Percentiles rank a stretch among this genome's conserved stretches.
phyloP scores from a whole-genome alignment of 2,888 invertebrate species.

The Cephonodes hylas region DNA sequence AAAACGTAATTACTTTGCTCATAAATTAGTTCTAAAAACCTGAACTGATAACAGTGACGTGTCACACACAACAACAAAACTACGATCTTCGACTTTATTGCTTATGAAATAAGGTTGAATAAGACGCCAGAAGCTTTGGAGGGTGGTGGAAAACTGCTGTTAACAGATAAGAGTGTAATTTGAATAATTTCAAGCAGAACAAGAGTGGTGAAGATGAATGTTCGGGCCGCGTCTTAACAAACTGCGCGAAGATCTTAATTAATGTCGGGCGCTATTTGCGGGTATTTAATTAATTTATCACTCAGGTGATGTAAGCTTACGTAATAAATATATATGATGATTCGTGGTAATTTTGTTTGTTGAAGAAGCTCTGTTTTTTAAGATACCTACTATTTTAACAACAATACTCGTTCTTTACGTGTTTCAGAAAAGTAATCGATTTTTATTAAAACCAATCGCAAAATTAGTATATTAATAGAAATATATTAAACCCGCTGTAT shows the following conservation, averaged over 20 bases:
- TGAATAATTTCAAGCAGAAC: slow-evolving; percentile 71
- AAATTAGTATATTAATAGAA: too few species aligned
- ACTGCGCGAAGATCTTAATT: slow-evolving; percentile 40
- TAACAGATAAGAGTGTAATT: slow-evolving; percentile 68
- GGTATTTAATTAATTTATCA: slow-evolving; percentile 8
- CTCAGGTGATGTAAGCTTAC: not conserved
- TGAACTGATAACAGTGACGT: slow-evolving; percentile 39
- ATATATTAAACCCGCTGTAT: too few species aligned
- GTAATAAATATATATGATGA: not conserved
- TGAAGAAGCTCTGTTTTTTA: too few species aligned
- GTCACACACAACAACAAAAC: slow-evolving; percentile 17
- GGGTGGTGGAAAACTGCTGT: slow-evolving; percentile 64
- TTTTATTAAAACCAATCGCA: too few species aligned
- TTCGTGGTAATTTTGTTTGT: too few species aligned
- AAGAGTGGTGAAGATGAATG: slow-evolving; percentile 70
- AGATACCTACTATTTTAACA: too few species aligned
- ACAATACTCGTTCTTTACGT: too few species aligned
- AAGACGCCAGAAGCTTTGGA: slow-evolving; percentile 21
- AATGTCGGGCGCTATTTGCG: slow-evolving; percentile 31
- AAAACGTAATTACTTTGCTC: slow-evolving; percentile 43
- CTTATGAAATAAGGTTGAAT: slow-evolving; percentile 25
- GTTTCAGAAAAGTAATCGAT: too few species aligned
- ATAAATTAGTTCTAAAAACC: slow-evolving; percentile 44
- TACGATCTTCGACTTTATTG: slow-evolving; percentile 26
- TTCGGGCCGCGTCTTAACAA: slow-evolving; percentile 46